Conservation (phyloP, 1,140 invertebrate species). For the Apolygus lucorum region DNA sequence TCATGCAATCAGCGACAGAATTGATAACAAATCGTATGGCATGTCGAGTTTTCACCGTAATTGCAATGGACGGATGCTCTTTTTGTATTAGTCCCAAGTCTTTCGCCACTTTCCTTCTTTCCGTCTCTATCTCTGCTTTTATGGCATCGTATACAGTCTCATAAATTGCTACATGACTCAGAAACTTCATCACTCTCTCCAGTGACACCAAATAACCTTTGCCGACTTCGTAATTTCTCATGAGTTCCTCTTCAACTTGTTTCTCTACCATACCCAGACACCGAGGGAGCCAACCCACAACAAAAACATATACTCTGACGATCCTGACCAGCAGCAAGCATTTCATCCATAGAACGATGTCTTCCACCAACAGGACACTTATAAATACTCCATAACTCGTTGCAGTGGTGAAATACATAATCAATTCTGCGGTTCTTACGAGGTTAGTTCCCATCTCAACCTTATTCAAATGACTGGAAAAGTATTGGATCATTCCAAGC, state of each 20-base stretch:
- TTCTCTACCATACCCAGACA: background rate
- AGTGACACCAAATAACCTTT: background rate
- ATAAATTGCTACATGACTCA: background rate
- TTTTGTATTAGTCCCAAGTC: background rate
- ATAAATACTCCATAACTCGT: background rate
- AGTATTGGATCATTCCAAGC: background rate
- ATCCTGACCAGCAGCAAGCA: background rate
- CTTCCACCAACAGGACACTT: background rate
- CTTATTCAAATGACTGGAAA: background rate
- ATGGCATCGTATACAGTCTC: background rate
- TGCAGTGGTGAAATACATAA: background rate
- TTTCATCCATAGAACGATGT: background rate
- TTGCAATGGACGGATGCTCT: background rate
- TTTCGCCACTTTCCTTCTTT: background rate
- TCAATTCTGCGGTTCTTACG: background rate
- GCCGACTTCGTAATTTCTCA: constrained; percentile 5
- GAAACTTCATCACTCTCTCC: background rate
- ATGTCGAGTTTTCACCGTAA: constrained; percentile 5
- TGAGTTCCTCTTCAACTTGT: background rate
- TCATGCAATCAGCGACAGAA: background rate
- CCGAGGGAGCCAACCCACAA: background rate
- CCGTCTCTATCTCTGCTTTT: background rate
- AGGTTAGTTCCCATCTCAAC: background rate
- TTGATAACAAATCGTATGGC: constrained; percentile 3
- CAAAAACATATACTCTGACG: background rate